Conservation (phyloP, 2,888 invertebrate genomes). For the Phlogophora meticulosa region DNA sequence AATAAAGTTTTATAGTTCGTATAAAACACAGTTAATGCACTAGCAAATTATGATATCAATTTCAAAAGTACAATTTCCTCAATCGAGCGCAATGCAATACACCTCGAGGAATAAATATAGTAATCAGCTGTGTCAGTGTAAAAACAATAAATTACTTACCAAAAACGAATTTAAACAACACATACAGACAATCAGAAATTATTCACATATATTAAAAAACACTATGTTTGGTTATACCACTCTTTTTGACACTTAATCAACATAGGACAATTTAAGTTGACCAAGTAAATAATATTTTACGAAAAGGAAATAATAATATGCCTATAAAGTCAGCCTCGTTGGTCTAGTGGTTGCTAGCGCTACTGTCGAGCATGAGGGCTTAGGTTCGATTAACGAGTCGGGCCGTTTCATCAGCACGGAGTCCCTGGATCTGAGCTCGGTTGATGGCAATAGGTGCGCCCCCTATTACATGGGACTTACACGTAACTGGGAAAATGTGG, state of each 20-base stretch:
- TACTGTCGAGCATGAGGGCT: too few relatives aligned
- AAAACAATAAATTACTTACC: constrained; percentile 69
- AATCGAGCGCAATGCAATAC: constrained; percentile 53
- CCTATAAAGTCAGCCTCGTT: background rate
- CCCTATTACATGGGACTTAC: too few relatives aligned
- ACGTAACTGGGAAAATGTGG: too few relatives aligned
- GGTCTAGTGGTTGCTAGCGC: too few relatives aligned
- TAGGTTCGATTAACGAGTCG: too few relatives aligned
- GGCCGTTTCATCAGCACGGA: too few relatives aligned
- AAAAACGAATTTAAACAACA: constrained; percentile 65
- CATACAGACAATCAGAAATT: constrained; percentile 65
- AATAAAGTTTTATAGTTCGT: constrained; percentile 5
- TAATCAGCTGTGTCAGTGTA: constrained; percentile 58
- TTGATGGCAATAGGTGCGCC: too few relatives aligned
- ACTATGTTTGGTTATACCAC: constrained; percentile 73
- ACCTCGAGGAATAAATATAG: constrained; percentile 62
- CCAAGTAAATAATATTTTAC: constrained; percentile 14
- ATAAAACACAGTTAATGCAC: constrained; percentile 8
- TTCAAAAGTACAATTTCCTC: constrained; percentile 34
- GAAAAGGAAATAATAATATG: background rate
- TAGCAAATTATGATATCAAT: constrained; percentile 52
- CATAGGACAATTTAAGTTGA: constrained; percentile 36
- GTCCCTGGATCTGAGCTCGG: too few relatives aligned
- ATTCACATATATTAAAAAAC: constrained; percentile 73
- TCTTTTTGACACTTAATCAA: constrained; percentile 64